Conservation (phyloP, 1,140 invertebrate genomes). For the Drosophila rufa region DNA sequence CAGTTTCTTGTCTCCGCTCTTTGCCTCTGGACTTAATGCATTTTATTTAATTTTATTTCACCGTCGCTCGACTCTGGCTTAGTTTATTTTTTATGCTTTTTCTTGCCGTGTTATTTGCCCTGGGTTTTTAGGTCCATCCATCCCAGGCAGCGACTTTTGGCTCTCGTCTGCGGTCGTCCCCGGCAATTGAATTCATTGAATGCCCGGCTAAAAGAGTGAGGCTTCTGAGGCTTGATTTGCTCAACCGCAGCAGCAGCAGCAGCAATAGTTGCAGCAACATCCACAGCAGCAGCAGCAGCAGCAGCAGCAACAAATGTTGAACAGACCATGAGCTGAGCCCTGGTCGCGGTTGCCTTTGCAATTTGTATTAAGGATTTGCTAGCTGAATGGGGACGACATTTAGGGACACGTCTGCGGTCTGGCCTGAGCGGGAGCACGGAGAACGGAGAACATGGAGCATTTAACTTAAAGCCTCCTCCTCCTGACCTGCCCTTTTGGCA, state of each 20-base stretch:
- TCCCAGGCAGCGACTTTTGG: slow-evolving; percentile 42
- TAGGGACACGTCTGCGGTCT: slow-evolving; percentile 63
- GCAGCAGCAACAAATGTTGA: slow-evolving; percentile 49
- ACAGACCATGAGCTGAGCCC: slow-evolving; percentile 55
- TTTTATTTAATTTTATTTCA: slow-evolving; percentile 23
- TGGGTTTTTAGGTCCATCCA: slow-evolving; percentile 5
- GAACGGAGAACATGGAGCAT: slow-evolving; percentile 51
- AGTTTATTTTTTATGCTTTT: slow-evolving; percentile 5
- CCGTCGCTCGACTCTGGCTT: not conserved
- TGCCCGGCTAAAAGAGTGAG: slow-evolving; percentile 27
- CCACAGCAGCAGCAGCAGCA: slow-evolving; percentile 25
- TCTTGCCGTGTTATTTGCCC: slow-evolving; percentile 1
- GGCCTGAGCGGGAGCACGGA: not conserved
- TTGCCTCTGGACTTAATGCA: not conserved
- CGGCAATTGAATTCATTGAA: slow-evolving; percentile 81
- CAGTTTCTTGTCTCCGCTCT: slow-evolving; percentile 24
- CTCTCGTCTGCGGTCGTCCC: slow-evolving; percentile 59
- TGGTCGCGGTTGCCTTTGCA: slow-evolving; percentile 75
- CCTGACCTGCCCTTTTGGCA: slow-evolving; percentile 20
- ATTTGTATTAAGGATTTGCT: slow-evolving; percentile 80
- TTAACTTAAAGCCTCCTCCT: slow-evolving; percentile 45
- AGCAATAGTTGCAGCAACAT: slow-evolving; percentile 10
- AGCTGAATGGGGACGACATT: slow-evolving; percentile 48
- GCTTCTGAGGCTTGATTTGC: slow-evolving; percentile 13
- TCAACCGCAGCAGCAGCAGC: slow-evolving; percentile 51